Base-by-base conservation (phyloP, 2,113 vertebrate species). In the Butorides virescens region DNA sequence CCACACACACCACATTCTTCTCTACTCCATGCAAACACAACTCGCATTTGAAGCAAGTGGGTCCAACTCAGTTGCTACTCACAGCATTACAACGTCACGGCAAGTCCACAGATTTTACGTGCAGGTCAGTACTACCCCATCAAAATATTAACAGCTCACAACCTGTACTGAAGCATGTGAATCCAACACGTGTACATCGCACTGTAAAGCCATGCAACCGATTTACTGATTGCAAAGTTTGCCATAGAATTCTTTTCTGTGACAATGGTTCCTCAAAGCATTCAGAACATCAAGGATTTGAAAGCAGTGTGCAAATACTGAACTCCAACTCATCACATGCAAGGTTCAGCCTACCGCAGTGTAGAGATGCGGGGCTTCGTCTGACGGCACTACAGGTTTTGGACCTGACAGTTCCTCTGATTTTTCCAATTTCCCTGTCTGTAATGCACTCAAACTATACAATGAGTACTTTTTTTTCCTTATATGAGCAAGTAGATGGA, bases 101-200 rank as follows among this genome's bases (percentile, higher is more conserved):
- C 44, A 72, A 25, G 37, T 49, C 79, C 58, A 37, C 70, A 77
- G 61, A 22, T 53, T 55, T 29, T 4, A 52, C 66, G 17, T 2
- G 21, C 21, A 12, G 44, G 42, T 65, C 56, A 22, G 1, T 29
- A 50, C 37, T 63, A 52, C 65, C 44, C 65, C 42, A 7, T 1
- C 2, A 0, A 62, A 58, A 36, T 21, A 50, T 18, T 2, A 42
- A 19, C 8, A 72, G 66, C 21, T 74, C 89, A 56, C 22, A 22
- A 3, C 0, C 25, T 7, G 7, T 9, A 29, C 2, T 7, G 29
- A 73, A n/a, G 16, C 10, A 29, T 9, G 7, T n/a, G n/a, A 83
- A 12, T 32, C 30, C 42, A 39, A 70, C 1, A 0, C 2, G 4
- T 1, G 29, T 14, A 13, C 55, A 34, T 27, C 0, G 0, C 20